phyloP scores from a whole-genome alignment of 2,113 vertebrate genomes.

The Chinchilla lanigera region DNA sequence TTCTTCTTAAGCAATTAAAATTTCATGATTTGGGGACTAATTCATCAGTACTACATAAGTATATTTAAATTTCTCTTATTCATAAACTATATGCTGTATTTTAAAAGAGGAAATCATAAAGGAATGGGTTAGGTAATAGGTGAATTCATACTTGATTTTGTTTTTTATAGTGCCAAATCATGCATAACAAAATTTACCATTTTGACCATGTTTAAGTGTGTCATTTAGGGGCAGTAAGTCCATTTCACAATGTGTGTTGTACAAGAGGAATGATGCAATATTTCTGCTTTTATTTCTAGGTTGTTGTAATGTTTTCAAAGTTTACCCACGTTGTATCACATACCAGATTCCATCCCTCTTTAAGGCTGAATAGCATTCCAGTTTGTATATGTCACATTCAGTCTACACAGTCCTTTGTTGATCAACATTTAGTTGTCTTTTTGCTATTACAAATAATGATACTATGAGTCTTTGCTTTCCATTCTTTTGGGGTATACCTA shows the following conservation, averaged over 20 bases:
- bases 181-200: not conserved
- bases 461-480: not conserved
- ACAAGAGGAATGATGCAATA: not conserved
- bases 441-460: not conserved
- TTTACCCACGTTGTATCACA: not conserved
- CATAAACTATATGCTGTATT: not conserved
- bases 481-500: not conserved
- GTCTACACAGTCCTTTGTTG: not conserved
- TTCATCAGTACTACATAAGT: not conserved
- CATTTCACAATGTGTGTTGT: not conserved
- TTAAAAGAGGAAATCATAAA: slow-evolving; percentile 36
- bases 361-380: not conserved
- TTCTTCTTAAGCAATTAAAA: slow-evolving; percentile 17
- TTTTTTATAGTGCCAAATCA: slow-evolving; percentile 49
- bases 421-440: not conserved
- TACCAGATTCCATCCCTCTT: slow-evolving; percentile 21
- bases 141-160: slow-evolving; percentile 24
- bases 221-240: not conserved
- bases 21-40: not conserved
- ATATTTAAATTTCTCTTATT: not conserved
- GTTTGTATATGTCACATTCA: not conserved
- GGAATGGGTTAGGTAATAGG: not conserved
- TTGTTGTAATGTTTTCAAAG: not conserved
- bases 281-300: not conserved
- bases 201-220: not conserved